Evolutionary conservation across 2,797 vertebrate species (phyloP).

Genomic region (Tragelaphus eurycerus): DNA sequence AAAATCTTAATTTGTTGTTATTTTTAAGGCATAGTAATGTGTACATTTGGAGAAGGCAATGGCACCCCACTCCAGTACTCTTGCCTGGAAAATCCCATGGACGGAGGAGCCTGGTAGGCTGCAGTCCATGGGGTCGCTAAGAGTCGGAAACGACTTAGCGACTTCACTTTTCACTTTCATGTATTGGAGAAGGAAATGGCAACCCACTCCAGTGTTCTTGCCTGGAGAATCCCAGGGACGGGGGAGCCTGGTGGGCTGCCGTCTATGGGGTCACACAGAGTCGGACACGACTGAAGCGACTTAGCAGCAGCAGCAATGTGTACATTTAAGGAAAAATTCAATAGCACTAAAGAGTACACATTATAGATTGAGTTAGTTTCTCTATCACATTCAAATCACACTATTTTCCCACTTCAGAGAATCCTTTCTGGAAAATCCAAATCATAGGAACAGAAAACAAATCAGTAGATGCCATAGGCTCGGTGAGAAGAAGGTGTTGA

Average conservation of each 20-base stretch:
- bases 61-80: too few species aligned
- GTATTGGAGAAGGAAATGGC: too few species aligned
- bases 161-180: too few species aligned
- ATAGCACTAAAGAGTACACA: neutral
- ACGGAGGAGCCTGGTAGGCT: too few species aligned
- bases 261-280: too few species aligned
- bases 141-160: too few species aligned
- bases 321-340: constrained; percentile 2
- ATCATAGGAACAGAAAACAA: neutral
- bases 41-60: neutral
- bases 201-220: too few species aligned
- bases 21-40: neutral
- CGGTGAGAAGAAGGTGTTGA: neutral
- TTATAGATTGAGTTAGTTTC: neutral
- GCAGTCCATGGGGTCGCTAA: too few species aligned
- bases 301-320: neutral
- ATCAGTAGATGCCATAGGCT: neutral
- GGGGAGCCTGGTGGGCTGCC: too few species aligned
- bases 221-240: too few species aligned
- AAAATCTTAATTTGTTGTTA: neutral
- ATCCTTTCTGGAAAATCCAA: neutral
- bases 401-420: neutral
- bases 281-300: too few species aligned
- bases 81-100: too few species aligned
- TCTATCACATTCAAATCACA: neutral